Evolutionary conservation across 1,140 invertebrate species (phyloP).

Genomic region (Nebria ingens): DNA sequence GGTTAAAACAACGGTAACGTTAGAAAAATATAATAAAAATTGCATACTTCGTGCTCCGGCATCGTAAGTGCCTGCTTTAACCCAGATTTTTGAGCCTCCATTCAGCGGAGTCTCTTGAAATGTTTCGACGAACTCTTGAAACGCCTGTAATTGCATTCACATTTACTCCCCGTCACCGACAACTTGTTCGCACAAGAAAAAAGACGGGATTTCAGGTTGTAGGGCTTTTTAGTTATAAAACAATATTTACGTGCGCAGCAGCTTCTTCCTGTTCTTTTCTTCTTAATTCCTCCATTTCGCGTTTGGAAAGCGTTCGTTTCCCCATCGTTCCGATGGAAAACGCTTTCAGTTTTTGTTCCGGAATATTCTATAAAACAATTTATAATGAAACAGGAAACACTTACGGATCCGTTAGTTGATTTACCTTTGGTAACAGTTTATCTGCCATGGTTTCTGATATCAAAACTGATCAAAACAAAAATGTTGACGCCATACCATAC

Average conservation of each 20-base stretch:
- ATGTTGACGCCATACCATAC: too few species aligned
- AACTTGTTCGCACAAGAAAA: too few species aligned
- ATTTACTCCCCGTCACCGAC: too few species aligned
- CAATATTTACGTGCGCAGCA: slow-evolving; percentile 55
- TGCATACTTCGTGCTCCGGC: slow-evolving; percentile 77
- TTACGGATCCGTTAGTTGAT: neutral
- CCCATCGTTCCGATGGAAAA: slow-evolving; percentile 77
- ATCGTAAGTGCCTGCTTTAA: slow-evolving; percentile 94
- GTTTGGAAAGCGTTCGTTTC: slow-evolving; percentile 69
- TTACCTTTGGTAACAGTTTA: neutral
- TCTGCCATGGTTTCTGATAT: neutral
- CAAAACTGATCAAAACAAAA: too few species aligned
- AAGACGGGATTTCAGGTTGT: too few species aligned
- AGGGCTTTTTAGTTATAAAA: slow-evolving; percentile 10
- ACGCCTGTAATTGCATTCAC: slow-evolving; percentile 72
- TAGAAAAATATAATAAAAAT: neutral
- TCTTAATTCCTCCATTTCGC: slow-evolving; percentile 76
- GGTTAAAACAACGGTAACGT: slow-evolving; percentile 9
- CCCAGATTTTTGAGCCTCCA: slow-evolving; percentile 83
- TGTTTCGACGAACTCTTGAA: slow-evolving; percentile 94
- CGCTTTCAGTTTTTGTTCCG: slow-evolving; percentile 67
- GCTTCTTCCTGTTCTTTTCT: slow-evolving; percentile 86
- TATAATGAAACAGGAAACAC: too few species aligned
- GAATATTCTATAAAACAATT: slow-evolving; percentile 43
- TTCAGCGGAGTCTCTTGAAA: slow-evolving; percentile 80